Percentiles rank a stretch among this genome's conserved stretches.
These are phyloP conservation scores for Fragum whitleyi DNA, from an alignment of 2,888 invertebrate species.

Conservation along the genomic window DNA sequence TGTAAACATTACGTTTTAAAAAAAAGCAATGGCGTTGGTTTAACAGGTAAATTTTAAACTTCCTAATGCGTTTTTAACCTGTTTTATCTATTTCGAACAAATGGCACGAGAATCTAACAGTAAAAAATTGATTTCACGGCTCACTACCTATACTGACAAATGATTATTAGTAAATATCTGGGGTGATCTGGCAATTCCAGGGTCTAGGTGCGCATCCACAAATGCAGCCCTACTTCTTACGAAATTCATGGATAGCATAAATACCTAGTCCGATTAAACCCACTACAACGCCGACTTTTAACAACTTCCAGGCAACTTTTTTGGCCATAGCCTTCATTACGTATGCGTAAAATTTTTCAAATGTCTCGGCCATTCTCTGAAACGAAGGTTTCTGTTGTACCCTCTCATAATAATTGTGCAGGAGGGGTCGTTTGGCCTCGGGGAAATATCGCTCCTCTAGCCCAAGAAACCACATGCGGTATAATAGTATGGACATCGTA, in stretches of 20 bases:
- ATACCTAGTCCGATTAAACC: not conserved
- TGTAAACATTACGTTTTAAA: too few relatives aligned
- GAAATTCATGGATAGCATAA: not conserved
- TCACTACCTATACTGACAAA: too few relatives aligned
- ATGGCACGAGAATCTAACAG: too few relatives aligned
- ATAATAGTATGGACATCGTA: slow-evolving; percentile 63
- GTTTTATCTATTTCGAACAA: too few relatives aligned
- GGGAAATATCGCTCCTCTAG: slow-evolving; percentile 67
- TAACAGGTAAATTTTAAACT: too few relatives aligned
- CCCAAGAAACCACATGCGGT: slow-evolving; percentile 66
- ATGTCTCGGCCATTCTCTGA: slow-evolving; percentile 45
- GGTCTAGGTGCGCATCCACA: too few relatives aligned
- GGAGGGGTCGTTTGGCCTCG: slow-evolving; percentile 64
- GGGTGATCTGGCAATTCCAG: too few relatives aligned
- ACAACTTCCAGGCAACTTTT: not conserved
- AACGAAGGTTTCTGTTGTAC: slow-evolving; percentile 47
- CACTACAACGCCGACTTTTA: slow-evolving; percentile 1
- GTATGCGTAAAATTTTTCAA: slow-evolving; percentile 44
- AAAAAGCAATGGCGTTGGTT: too few relatives aligned
- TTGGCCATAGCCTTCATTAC: not conserved
- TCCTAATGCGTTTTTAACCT: too few relatives aligned
- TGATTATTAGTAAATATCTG: too few relatives aligned
- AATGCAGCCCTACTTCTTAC: not conserved
- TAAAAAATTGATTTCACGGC: too few relatives aligned
- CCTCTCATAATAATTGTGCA: slow-evolving; percentile 62